phyloP scores from a whole-genome alignment of 2,888 invertebrate genomes.

The Melikaiella ostensackeni region DNA sequence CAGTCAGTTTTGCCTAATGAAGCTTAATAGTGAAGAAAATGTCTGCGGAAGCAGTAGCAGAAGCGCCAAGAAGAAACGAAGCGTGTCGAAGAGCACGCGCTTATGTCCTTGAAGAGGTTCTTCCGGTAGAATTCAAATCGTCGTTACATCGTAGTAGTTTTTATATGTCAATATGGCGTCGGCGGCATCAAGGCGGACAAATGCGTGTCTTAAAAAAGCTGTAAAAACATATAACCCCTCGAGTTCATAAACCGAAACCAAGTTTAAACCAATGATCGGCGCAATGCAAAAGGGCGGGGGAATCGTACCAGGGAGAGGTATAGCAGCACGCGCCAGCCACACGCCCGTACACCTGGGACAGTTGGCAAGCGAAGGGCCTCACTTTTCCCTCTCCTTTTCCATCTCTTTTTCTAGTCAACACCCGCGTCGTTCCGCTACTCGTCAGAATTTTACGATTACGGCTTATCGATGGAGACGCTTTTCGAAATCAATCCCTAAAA shows the following conservation, averaged over 20 bases:
- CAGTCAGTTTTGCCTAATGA: slow-evolving; percentile 18
- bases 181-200: slow-evolving; percentile 20
- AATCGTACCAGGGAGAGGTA: slow-evolving; percentile 62
- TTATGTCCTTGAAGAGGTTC: slow-evolving; percentile 33
- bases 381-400: slow-evolving; percentile 41
- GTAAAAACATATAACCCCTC: slow-evolving; percentile 58
- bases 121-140: slow-evolving; percentile 23
- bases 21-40: slow-evolving; percentile 31
- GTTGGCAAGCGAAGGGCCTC: slow-evolving; percentile 74
- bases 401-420: slow-evolving; percentile 49
- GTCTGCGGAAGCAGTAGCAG: slow-evolving; percentile 23
- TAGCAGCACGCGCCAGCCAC: slow-evolving; percentile 76
- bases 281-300: slow-evolving; percentile 64
- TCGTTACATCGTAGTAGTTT: background rate
- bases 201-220: slow-evolving; percentile 55
- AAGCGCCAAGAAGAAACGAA: slow-evolving; percentile 23
- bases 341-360: slow-evolving; percentile 76
- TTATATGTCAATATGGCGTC: background rate
- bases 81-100: slow-evolving; percentile 38
- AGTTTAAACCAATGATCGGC: slow-evolving; percentile 62
- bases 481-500: slow-evolving; percentile 6
- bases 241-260: slow-evolving; percentile 39
- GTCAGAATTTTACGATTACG: slow-evolving; percentile 45
- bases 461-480: slow-evolving; percentile 24
- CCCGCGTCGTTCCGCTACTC: slow-evolving; percentile 52